These are phyloP conservation scores for Erebia palarica DNA, from an alignment of 2,888 invertebrate species.

Conservation along the genomic window DNA sequence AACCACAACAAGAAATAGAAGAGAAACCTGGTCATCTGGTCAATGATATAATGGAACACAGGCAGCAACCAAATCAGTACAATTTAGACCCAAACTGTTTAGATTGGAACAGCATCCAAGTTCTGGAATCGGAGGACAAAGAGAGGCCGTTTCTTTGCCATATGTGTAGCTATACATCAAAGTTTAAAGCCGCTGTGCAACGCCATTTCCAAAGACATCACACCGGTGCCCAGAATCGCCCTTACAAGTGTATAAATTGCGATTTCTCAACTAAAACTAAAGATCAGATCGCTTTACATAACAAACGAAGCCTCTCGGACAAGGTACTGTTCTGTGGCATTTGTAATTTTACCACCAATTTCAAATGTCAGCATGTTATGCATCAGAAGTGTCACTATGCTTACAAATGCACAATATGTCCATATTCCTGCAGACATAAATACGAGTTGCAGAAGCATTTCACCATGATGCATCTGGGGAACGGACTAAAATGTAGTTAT, in stretches of 20 bases:
- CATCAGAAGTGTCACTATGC: conserved; percentile 63
- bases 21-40: conserved; percentile 28
- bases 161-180: conserved; percentile 58
- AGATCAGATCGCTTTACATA: conserved; percentile 65
- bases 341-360: conserved; percentile 54
- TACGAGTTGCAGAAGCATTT: conserved; percentile 63
- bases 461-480: conserved; percentile 54
- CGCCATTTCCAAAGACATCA: conserved; percentile 67
- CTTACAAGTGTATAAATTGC: conserved; percentile 64
- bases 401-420: conserved; percentile 56
- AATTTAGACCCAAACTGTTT: conserved; percentile 53
- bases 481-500: conserved; percentile 56
- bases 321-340: conserved; percentile 45
- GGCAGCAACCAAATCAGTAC: conserved; percentile 49
- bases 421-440: conserved; percentile 57
- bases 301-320: conserved; percentile 57
- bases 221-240: conserved; percentile 54
- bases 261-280: conserved; percentile 69
- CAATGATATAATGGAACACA: conserved; percentile 25
- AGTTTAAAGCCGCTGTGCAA: conserved; percentile 65
- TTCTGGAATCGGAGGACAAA: conserved; percentile 52
- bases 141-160: conserved; percentile 60
- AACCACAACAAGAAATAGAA: conserved; percentile 37
- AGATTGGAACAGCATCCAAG: conserved; percentile 61
- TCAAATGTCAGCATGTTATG: conserved; percentile 58